Percentiles rank a stretch among this genome's conserved stretches.
phyloP scores from a whole-genome alignment of 2,797 vertebrate species.

The Sarcophilus harrisii region DNA sequence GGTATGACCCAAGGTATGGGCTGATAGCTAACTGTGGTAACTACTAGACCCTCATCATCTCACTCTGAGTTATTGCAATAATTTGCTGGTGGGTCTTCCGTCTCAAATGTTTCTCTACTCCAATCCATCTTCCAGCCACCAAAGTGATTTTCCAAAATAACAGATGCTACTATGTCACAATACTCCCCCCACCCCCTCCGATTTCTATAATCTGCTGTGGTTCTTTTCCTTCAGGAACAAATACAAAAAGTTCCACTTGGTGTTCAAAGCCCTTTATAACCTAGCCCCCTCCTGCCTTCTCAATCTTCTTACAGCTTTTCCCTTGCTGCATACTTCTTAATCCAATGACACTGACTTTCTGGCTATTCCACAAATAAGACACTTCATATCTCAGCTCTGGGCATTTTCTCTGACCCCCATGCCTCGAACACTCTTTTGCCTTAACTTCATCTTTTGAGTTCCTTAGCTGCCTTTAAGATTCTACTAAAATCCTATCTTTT shows the following conservation, averaged over 20 bases:
- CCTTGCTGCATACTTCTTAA: not conserved
- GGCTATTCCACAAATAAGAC: not conserved
- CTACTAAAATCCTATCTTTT: not conserved
- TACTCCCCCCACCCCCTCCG: rapidly evolving
- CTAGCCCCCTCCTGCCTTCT: not conserved
- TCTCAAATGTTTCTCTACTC: not conserved
- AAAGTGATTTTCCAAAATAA: not conserved
- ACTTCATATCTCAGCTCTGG: not conserved
- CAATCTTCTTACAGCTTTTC: not conserved
- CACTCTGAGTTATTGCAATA: not conserved
- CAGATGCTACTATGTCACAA: not conserved
- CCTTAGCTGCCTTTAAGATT: not conserved
- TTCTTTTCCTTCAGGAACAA: not conserved
- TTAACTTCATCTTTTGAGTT: not conserved
- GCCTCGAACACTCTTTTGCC: not conserved
- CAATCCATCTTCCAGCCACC: not conserved
- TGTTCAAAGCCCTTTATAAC: not conserved
- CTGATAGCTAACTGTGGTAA: not conserved
- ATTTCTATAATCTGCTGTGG: not conserved
- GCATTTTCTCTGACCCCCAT: not conserved
- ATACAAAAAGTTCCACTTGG: not conserved
- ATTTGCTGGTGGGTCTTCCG: not conserved
- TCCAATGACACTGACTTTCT: not conserved
- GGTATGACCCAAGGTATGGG: not conserved
- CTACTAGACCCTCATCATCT: not conserved